Conservation (phyloP, 2,113 vertebrate species). For the Pao palembangensis region DNA sequence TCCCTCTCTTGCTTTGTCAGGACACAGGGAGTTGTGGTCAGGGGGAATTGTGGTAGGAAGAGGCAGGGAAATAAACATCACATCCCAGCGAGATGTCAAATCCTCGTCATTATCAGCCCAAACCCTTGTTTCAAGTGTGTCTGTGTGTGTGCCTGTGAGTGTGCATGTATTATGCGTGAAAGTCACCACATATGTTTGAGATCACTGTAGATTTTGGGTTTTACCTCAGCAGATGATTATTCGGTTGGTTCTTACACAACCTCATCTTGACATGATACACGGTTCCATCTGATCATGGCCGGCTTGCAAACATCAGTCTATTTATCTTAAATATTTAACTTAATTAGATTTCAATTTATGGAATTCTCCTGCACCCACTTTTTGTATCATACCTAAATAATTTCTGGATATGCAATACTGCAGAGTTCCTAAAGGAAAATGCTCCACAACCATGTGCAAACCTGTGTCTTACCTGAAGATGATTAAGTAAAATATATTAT, state of each 20-base stretch:
- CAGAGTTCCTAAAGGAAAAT: too few species aligned
- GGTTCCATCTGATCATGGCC: not conserved
- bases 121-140: conserved; percentile 10
- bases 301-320: not conserved
- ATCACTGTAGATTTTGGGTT: not conserved
- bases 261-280: not conserved
- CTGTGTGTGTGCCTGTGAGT: not conserved
- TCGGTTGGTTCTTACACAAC: conserved; percentile 9
- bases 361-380: too few species aligned
- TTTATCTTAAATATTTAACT: too few species aligned
- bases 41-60: conserved; percentile 48
- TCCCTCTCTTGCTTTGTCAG: conserved; percentile 42
- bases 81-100: conserved; percentile 42
- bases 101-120: conserved; percentile 45
- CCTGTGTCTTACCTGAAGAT: too few species aligned
- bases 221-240: not conserved
- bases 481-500: not conserved
- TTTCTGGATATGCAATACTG: too few species aligned
- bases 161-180: not conserved
- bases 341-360: too few species aligned
- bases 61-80: conserved; percentile 50
- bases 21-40: conserved; percentile 56
- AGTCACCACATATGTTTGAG: not conserved
- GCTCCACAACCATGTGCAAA: too few species aligned
- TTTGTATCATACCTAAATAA: too few species aligned